Percentiles rank a stretch among this genome's conserved stretches.
phyloP scores from a whole-genome alignment of 2,113 vertebrate species.

The Tursiops truncatus region DNA sequence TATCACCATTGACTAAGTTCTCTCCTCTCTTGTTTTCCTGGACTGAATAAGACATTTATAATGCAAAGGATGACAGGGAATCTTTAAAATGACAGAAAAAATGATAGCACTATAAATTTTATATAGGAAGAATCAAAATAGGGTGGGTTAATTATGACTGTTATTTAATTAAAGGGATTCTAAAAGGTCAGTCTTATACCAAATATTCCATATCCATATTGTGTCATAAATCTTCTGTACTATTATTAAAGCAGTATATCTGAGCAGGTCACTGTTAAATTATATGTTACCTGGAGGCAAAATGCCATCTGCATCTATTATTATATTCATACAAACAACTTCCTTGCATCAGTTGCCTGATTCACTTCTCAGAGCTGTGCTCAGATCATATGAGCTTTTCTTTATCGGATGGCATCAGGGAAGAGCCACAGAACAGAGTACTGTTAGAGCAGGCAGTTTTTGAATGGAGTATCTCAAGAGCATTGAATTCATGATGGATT shows the following conservation, averaged over 20 bases:
- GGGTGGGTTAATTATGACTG: not conserved
- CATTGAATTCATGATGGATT: not conserved
- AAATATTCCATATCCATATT: not conserved
- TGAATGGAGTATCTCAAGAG: not conserved
- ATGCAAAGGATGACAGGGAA: not conserved
- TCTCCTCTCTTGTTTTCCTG: not conserved
- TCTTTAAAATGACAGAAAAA: not conserved
- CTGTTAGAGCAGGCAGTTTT: not conserved
- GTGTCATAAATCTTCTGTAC: not conserved
- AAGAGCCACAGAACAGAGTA: not conserved
- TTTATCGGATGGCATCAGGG: too few relatives aligned
- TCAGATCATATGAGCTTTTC: not conserved
- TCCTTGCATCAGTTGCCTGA: not conserved
- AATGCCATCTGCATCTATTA: not conserved
- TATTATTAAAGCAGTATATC: not conserved
- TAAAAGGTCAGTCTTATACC: not conserved
- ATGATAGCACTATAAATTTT: not conserved
- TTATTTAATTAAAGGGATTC: conserved; percentile 4
- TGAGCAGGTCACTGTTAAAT: not conserved
- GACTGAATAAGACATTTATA: not conserved
- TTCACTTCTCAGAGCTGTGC: not conserved
- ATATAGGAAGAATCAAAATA: not conserved
- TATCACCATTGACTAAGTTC: not conserved
- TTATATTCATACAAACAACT: not conserved
- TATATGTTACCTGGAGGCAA: not conserved